Conservation (phyloP, 2,888 invertebrate genomes). For the Brenthis ino region DNA sequence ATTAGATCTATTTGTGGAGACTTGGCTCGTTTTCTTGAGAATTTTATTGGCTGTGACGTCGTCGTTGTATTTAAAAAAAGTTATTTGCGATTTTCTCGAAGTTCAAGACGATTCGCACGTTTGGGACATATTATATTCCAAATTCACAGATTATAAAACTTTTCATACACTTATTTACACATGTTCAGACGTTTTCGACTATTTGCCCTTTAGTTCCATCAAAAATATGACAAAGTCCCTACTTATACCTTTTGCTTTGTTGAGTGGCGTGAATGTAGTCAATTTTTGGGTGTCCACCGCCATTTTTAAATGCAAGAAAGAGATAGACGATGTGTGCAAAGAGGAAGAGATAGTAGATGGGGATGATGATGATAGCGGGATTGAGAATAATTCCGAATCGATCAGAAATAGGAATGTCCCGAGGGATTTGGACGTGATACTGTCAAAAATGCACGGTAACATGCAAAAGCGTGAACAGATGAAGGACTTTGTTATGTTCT, state of each 20-base stretch:
- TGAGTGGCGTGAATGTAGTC: constrained; percentile 65
- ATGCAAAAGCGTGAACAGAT: constrained; percentile 30
- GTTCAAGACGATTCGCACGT: constrained; percentile 85
- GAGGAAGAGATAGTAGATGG: constrained; percentile 46
- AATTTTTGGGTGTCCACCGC: constrained; percentile 59
- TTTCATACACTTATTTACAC: constrained; percentile 91
- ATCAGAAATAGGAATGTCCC: constrained; percentile 43
- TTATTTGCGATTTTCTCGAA: constrained; percentile 60
- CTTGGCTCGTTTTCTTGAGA: constrained; percentile 56
- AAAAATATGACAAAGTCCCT: constrained; percentile 78
- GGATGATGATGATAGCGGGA: constrained; percentile 78
- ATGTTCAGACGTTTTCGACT: constrained; percentile 89
- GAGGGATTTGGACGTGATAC: constrained; percentile 51
- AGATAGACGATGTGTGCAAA: constrained; percentile 38
- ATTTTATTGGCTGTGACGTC: constrained; percentile 47
- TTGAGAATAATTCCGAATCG: constrained; percentile 74
- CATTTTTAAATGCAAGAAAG: constrained; percentile 28
- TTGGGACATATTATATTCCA: constrained; percentile 86
- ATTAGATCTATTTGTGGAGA: constrained; percentile 56
- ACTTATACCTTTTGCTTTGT: constrained; percentile 81
- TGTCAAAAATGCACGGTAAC: constrained; percentile 17
- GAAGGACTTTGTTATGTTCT: constrained; percentile 46
- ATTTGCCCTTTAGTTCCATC: constrained; percentile 82
- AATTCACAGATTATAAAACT: constrained; percentile 83
- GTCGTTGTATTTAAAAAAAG: constrained; percentile 68